These are phyloP conservation scores for Nannospalax galili DNA, from an alignment of 2,113 vertebrate species.

Conservation along the genomic window DNA sequence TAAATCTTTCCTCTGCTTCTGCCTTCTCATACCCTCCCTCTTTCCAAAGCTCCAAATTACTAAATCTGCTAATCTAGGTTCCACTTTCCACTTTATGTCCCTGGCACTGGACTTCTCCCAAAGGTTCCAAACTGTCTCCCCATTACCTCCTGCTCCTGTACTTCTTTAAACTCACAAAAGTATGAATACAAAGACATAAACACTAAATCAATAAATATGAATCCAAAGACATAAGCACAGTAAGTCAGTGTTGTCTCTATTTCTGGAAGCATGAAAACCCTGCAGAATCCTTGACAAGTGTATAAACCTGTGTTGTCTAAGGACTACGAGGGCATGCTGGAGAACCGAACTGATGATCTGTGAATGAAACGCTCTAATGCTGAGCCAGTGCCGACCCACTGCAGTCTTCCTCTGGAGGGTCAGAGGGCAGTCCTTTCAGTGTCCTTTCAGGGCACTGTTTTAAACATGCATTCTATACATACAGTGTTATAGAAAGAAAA, in stretches of 20 bases:
- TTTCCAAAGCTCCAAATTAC: background rate
- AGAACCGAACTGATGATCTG: background rate
- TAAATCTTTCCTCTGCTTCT: background rate
- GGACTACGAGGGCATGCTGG: background rate
- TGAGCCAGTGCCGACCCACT: background rate
- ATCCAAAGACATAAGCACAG: background rate
- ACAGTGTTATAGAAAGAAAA: conserved; percentile 40
- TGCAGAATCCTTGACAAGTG: background rate
- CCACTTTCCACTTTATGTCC: background rate
- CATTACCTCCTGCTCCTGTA: background rate
- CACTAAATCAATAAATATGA: background rate
- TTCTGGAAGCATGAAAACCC: conserved; percentile 38
- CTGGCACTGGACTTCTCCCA: background rate
- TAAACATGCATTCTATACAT: conserved; percentile 33
- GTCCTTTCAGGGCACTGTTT: conserved; percentile 8
- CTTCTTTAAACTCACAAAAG: conserved; percentile 10
- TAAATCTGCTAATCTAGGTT: background rate
- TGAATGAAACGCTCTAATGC: conserved; percentile 18
- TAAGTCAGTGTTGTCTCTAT: background rate
- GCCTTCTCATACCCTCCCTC: background rate
- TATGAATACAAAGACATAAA: background rate
- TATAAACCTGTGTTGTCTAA: background rate
- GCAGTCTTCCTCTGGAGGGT: conserved; percentile 24
- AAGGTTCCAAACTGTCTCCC: background rate
- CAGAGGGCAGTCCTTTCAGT: background rate